Conservation (phyloP, 1,140 invertebrate species). For the Trichoplusia ni region DNA sequence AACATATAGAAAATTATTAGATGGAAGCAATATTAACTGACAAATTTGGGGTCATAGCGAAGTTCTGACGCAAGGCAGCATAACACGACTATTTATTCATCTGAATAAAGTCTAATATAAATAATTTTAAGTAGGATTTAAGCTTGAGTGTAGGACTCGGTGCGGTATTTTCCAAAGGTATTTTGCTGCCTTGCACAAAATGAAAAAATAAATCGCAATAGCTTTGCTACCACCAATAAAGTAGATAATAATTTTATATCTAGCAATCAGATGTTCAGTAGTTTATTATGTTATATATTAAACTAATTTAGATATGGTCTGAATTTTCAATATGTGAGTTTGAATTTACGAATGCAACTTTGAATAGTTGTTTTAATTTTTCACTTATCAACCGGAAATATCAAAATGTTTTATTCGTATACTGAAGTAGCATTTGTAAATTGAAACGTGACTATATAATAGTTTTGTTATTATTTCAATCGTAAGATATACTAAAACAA, state of each 20-base stretch:
- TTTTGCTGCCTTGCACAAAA: slow-evolving; percentile 17
- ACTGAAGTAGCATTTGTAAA: slow-evolving; percentile 20
- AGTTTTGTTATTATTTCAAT: slow-evolving; percentile 26
- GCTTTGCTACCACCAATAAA: slow-evolving; percentile 32
- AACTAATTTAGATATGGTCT: slow-evolving; percentile 44
- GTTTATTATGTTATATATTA: slow-evolving; percentile 29
- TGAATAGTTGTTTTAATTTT: background rate
- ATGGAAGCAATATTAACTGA: slow-evolving; percentile 27
- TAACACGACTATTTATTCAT: background rate
- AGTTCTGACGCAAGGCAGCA: slow-evolving; percentile 22
- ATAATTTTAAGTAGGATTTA: no score
- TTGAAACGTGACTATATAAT: slow-evolving; percentile 14
- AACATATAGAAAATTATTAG: slow-evolving; percentile 25
- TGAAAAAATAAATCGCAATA: slow-evolving; percentile 28
- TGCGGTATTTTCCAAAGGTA: background rate
- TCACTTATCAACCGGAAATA: no score
- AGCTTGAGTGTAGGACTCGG: no score
- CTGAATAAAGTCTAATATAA: background rate
- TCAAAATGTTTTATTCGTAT: background rate
- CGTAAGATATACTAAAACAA: slow-evolving; percentile 29
- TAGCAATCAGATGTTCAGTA: slow-evolving; percentile 22
- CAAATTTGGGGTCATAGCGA: slow-evolving; percentile 28
- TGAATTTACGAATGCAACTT: slow-evolving; percentile 22
- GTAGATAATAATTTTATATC: slow-evolving; percentile 24
- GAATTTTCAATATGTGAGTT: slow-evolving; percentile 28